These are phyloP conservation scores for Megathymus violae DNA, from an alignment of 1,140 invertebrate genomes.

Conservation along the genomic window DNA sequence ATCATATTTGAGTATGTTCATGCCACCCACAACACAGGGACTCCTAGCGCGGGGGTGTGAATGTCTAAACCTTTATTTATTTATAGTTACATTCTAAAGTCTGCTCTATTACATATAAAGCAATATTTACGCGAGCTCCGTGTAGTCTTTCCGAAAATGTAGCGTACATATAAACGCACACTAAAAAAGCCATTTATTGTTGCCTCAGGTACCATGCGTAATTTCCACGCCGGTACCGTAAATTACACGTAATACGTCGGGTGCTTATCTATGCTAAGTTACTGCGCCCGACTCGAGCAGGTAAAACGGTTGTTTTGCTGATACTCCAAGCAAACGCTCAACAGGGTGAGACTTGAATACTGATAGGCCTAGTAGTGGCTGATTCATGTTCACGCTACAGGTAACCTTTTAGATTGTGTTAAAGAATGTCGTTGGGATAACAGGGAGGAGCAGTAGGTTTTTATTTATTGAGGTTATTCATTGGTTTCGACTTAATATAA, in stretches of 20 bases:
- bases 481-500: background rate
- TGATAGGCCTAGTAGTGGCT: constrained; percentile 36
- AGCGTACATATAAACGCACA: background rate
- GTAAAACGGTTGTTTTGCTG: constrained; percentile 68
- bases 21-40: too few relatives aligned
- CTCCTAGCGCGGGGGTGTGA: too few relatives aligned
- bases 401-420: constrained; percentile 27
- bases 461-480: too few relatives aligned
- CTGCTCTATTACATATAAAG: too few relatives aligned
- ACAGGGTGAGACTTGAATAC: constrained; percentile 51
- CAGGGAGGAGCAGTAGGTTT: too few relatives aligned
- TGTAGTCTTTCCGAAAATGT: too few relatives aligned
- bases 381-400: constrained; percentile 37
- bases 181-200: background rate
- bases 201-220: constrained; percentile 5
- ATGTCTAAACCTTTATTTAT: too few relatives aligned
- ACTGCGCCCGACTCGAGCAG: constrained; percentile 59
- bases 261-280: constrained; percentile 44
- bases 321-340: constrained; percentile 51
- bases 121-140: too few relatives aligned
- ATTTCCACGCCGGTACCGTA: background rate
- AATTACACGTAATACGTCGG: constrained; percentile 8
- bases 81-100: too few relatives aligned
- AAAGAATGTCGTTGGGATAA: constrained; percentile 7
- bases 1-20: too few relatives aligned